A percentile compares a stretch with the other conserved stretches of the same genome.
Evolutionary conservation across 2,888 invertebrate species (phyloP).

Genomic region (Drosophila dives): DNA sequence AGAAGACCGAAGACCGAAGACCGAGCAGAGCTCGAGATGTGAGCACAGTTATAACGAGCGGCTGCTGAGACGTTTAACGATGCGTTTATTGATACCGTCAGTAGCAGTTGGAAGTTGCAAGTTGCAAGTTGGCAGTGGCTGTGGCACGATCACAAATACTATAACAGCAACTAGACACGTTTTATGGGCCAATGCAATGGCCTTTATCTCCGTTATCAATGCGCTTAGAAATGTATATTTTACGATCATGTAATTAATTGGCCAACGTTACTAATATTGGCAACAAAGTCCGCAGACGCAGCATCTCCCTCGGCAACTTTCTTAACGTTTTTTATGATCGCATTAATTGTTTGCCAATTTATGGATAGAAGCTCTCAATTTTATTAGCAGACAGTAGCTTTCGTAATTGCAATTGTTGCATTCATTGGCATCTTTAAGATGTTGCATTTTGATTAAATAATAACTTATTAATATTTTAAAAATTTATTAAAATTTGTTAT

Average conservation of each 20-base stretch:
- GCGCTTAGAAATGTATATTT: constrained; percentile 61
- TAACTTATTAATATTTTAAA: background rate
- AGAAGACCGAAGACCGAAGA: constrained; percentile 7
- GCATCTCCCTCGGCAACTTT: constrained; percentile 22
- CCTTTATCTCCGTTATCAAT: constrained; percentile 76
- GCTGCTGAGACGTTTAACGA: constrained; percentile 62
- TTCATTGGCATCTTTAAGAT: background rate
- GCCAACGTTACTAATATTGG: constrained; percentile 61
- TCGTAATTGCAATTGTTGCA: background rate
- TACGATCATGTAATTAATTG: constrained; percentile 72
- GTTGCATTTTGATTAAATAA: background rate
- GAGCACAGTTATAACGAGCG: constrained; percentile 70
- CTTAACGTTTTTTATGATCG: constrained; percentile 34
- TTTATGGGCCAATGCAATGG: constrained; percentile 54
- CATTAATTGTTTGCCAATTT: constrained; percentile 29
- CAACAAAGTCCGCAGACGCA: constrained; percentile 57
- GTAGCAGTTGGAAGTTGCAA: background rate
- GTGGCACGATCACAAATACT: constrained; percentile 16
- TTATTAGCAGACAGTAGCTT: background rate
- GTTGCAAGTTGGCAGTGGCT: background rate
- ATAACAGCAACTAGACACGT: constrained; percentile 29
- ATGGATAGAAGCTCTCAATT: constrained; percentile 17
- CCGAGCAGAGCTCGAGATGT: constrained; percentile 28
- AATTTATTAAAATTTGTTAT: background rate
- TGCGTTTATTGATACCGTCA: constrained; percentile 70